Conservation (phyloP, 2,113 vertebrate species). For the Cyprinus carpio region DNA sequence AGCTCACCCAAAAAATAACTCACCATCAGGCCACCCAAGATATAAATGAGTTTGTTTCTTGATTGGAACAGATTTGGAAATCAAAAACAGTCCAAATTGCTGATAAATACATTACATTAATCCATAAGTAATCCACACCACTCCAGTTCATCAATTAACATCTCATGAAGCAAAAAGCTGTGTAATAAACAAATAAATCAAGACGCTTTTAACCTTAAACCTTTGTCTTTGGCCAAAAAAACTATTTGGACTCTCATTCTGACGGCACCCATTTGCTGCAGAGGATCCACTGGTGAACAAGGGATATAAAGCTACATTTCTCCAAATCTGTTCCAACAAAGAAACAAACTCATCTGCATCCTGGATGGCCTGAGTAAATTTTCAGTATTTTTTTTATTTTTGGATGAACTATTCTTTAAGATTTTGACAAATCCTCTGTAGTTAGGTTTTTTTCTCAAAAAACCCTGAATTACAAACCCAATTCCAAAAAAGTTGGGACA, state of each 20-base stretch:
- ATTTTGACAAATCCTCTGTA: background rate
- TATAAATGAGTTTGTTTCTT: background rate
- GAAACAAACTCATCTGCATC: background rate
- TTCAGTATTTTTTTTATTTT: background rate
- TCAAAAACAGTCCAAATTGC: background rate
- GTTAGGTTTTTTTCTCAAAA: slow-evolving; percentile 7
- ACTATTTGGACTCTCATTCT: background rate
- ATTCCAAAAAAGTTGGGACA: too few relatives aligned
- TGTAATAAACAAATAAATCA: too few relatives aligned
- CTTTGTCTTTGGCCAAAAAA: too few relatives aligned
- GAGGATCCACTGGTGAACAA: background rate
- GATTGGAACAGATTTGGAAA: background rate
- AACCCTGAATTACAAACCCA: too few relatives aligned
- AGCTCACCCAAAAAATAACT: background rate
- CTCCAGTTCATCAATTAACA: too few relatives aligned
- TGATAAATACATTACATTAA: background rate
- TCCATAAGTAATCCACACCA: too few relatives aligned
- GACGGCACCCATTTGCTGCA: background rate
- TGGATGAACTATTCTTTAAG: background rate
- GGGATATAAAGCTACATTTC: background rate
- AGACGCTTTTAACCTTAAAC: too few relatives aligned
- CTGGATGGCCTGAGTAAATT: background rate
- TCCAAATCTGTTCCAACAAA: background rate
- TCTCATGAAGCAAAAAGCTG: too few relatives aligned
- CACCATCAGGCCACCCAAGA: too few relatives aligned